Base-by-base conservation (phyloP, 2,113 vertebrate genomes). In the Helogale parvula region DNA sequence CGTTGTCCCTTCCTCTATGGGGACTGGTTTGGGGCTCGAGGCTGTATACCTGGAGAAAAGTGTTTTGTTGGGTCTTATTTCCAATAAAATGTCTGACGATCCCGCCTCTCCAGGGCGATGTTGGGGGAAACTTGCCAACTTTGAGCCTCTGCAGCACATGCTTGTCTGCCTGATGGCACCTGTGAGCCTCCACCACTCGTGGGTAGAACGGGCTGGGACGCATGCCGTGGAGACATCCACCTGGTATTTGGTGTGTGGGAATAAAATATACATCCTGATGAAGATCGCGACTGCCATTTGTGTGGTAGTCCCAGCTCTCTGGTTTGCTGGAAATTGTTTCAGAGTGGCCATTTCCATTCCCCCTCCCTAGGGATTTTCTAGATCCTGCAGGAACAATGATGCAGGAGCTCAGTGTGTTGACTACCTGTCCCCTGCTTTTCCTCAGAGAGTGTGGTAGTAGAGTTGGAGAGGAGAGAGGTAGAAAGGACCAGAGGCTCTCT, bases 161-260 rank as follows among this genome's bases (percentile, higher is more conserved):
- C 31, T 57, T 14, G 38, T 76, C 41, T 31, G 23, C 69, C 23
- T 47, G 25, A 1, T 5, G 21, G 15, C 3, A 0, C 7, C 25
- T 8, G n/a, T 38, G 38, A 21, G 45, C 17, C 25, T 27, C 45
- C 9, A 19, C 19, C n/a, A 63, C 3, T 5, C 0, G 0, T 45
- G 45, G 45, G 16, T 54, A 0, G 23, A 23, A 15, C 3, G 29
- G n/a, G 8, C 82, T 47, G 35, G n/a, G 33, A 77, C 41, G 31
- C 47, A 14, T 25, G 27, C 38, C 2, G 25, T 7, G 15, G 7
- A 27, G 85, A 19, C 27, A 1, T 1, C 0, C 2, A n/a, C 47
- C 27, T 13, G 5, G 19, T n/a, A 1, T 60, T 81, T 8, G 23
- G 25, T 33, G 50, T 33, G 27, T 91, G 13, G 41, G 45, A 16